Evolutionary conservation across 2,888 invertebrate genomes (phyloP).

Genomic region (Lampropteryx suffumata): DNA sequence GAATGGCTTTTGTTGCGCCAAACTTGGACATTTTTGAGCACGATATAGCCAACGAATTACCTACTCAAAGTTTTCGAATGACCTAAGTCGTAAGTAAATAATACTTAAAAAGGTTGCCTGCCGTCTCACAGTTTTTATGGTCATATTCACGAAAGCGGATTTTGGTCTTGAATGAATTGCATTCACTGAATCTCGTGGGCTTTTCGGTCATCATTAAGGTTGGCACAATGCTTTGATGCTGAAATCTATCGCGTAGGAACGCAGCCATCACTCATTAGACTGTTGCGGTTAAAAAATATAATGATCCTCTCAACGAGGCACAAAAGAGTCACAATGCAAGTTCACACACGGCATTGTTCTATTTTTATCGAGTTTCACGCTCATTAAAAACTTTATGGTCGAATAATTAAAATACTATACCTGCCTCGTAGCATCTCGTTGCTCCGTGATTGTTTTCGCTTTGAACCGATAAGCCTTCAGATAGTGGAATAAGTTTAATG

Average conservation of each 20-base stretch:
- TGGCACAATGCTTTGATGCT: constrained; percentile 36
- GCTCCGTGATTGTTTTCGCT: constrained; percentile 4
- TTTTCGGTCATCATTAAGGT: constrained; percentile 41
- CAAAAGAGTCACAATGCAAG: constrained; percentile 68
- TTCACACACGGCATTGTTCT: constrained; percentile 72
- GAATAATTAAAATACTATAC: constrained; percentile 33
- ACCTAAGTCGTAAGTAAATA: constrained; percentile 9
- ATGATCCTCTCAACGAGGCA: constrained; percentile 58
- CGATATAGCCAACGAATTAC: too few species aligned
- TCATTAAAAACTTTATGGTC: constrained; percentile 64
- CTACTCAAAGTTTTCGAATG: too few species aligned
- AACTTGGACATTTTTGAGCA: too few species aligned
- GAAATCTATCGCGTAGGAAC: constrained; percentile 21
- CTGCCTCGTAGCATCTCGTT: background rate
- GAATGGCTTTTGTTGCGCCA: constrained; percentile 50
- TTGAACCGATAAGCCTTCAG: background rate
- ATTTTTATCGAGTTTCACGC: constrained; percentile 71
- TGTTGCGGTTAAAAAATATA: constrained; percentile 65
- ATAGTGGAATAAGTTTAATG: background rate
- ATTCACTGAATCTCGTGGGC: constrained; percentile 10
- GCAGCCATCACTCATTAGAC: constrained; percentile 66
- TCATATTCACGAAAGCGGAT: constrained; percentile 4
- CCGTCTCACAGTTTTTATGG: constrained; percentile 4
- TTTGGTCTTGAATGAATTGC: constrained; percentile 11
- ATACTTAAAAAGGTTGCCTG: background rate